Evolutionary conservation across 1,140 invertebrate species (phyloP), one percentile per base, ranked within the genome.

Genomic region (Phthorimaea operculella): DNA sequence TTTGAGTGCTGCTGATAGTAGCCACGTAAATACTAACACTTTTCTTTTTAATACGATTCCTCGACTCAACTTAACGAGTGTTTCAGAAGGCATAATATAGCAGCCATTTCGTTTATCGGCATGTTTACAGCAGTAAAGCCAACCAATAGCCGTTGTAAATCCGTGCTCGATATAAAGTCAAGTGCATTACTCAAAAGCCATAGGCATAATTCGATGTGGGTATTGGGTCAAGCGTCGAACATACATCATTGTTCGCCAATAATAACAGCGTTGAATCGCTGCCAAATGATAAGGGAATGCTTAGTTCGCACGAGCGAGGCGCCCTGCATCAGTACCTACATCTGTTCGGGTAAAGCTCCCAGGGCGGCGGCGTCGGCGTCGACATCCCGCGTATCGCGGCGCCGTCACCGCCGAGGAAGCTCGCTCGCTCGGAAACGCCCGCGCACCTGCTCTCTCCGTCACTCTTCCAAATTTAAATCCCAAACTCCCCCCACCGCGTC

Each of bases 381-480:
- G 3, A 10, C 8, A 9, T 4, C 18, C 18, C 18, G 48, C 12
- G 44, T 16, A 16, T 16, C 8, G 11, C 21, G 48, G 21, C 8
- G 18, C 17, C 21, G 17, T 17, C 44, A 51, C 11, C 39, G 39
- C 15, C 12, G 44, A 15, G 44, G 44, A 36, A 33, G 28, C 11
- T 14, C 21, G 21, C 33, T 48, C 64, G 60, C 58, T 73, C 70
- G 72, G 66, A 73, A 74, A 73, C 66, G 77, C 79, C 79, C 76
- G 79, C 81, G 81, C 81, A 84, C 81, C 81, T 84, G 79, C 81
- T 76, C 69, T 83, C 81, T 80, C 79, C 81, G 76, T 83, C 79
- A 82, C 81, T 81, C 79, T 79, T 84, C 81, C 81, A 84, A 84
- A 84, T 76, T 84, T 84, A 84, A 84, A 84, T 80, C 79, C 78